Base-by-base conservation (phyloP, 2,113 vertebrate species). In the Ailuropoda melanoleuca region DNA sequence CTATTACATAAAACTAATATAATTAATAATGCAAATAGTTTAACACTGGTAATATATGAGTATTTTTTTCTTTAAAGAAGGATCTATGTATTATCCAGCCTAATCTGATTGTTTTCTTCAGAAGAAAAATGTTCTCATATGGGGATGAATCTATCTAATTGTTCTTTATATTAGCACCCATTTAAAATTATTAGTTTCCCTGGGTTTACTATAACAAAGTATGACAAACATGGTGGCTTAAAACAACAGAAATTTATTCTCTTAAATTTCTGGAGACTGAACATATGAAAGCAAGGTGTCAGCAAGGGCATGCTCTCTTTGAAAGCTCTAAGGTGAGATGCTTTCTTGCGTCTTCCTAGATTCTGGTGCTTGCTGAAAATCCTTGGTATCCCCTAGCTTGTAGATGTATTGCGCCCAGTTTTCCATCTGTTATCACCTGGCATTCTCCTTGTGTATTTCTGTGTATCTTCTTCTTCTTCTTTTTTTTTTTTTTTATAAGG, bases 131-230 rank as follows among this genome's bases (percentile, higher is more conserved):
- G 26, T 92, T 56, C 89, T 93, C 4, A 60, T 31, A 48, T 17
- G n/a, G 11, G 46, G 39, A 72, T 85, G 43, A 34, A 34, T 80
- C 10, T 77, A 77, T 60, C 29, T 29, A 81, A 34, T 50, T 89
- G 39, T 93, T 93, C 58, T 86, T 37, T 68, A 93, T 92, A 50
- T 96, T 70, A 70, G 24, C 72, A 81, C 83, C 23, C 53, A 53
- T 37, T 34, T 90, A 55, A 90, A 94, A 46, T 1, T 62, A 18
- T 56, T 81, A 43, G 29, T 70, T 56, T 56, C 50, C 62, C n/a
- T 56, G 37, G 31, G 37, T 15, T 50, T 43, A 48, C 26, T 34
- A 18, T 81, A 66, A 68, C n/a, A 81, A 91, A 66, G 18, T 43
- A 78, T 39, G 60, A 68, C 72, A 64, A 80, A 53, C 34, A 1